These are phyloP conservation scores for Sebastes nivosus DNA, from an alignment of 2,797 vertebrate species.

Conservation along the genomic window DNA sequence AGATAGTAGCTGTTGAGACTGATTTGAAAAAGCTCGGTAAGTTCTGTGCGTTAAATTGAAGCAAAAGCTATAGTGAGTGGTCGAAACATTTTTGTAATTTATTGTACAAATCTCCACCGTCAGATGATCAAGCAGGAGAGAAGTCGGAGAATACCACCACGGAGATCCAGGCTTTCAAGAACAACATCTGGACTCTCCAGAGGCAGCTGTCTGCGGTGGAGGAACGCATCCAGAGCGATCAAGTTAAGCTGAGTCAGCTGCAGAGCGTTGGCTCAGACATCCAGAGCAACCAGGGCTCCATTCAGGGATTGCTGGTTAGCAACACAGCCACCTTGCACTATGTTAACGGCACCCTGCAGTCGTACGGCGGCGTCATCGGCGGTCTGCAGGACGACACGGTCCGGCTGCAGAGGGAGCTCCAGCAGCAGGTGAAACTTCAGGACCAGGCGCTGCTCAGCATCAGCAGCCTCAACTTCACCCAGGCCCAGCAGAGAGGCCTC, in stretches of 20 bases:
- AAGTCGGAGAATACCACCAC: slow-evolving; percentile 92
- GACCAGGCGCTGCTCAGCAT: slow-evolving; percentile 87
- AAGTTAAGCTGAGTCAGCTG: slow-evolving; percentile 89
- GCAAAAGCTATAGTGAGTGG: neutral
- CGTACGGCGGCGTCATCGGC: slow-evolving; percentile 85
- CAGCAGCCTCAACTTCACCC: slow-evolving; percentile 92
- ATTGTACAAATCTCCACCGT: slow-evolving; percentile 24
- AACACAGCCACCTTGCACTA: slow-evolving; percentile 87
- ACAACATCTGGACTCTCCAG: slow-evolving; percentile 89
- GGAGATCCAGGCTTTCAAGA: slow-evolving; percentile 92
- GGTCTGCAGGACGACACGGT: slow-evolving; percentile 89
- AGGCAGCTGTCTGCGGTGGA: slow-evolving; percentile 90
- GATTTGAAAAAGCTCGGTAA: slow-evolving; percentile 94
- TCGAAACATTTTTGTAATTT: neutral
- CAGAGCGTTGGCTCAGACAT: slow-evolving; percentile 86
- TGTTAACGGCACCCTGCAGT: slow-evolving; percentile 91
- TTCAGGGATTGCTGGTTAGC: slow-evolving; percentile 87
- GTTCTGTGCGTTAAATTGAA: slow-evolving; percentile 12
- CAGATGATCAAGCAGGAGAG: slow-evolving; percentile 91
- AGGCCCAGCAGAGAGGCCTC: slow-evolving; percentile 90
- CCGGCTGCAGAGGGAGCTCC: slow-evolving; percentile 88
- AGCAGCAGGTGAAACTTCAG: slow-evolving; percentile 88
- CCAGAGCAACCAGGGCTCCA: slow-evolving; percentile 87
- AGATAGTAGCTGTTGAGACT: slow-evolving; percentile 90
- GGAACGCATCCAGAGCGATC: slow-evolving; percentile 89